A percentile compares a stretch with the other conserved stretches of the same genome.
These are phyloP conservation scores for Homalodisca vitripennis DNA, from an alignment of 1,140 invertebrate species.

Conservation along the genomic window DNA sequence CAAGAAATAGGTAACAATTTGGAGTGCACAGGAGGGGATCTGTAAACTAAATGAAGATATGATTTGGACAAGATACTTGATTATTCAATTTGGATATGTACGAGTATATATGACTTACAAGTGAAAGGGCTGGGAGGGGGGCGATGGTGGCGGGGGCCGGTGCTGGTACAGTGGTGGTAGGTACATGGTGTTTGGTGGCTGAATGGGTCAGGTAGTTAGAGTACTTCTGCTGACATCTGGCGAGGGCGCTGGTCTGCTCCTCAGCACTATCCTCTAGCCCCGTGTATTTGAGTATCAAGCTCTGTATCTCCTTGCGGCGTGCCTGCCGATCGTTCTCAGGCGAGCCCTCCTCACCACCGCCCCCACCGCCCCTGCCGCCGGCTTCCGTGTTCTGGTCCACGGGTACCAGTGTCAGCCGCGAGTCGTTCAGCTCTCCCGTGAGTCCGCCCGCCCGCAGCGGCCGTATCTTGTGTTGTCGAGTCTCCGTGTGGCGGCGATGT, in stretches of 20 bases:
- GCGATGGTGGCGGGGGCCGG: constrained; percentile 4
- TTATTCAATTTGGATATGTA: no score
- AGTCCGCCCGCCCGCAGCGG: constrained; percentile 35
- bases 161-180: background rate
- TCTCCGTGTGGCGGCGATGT: background rate
- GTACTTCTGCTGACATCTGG: constrained; percentile 44
- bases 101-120: constrained; percentile 30
- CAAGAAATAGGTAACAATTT: no score
- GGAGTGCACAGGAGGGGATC: no score
- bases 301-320: constrained; percentile 76
- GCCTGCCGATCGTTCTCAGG: constrained; percentile 65
- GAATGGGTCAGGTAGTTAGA: constrained; percentile 37
- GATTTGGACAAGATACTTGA: no score
- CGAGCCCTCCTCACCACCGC: background rate
- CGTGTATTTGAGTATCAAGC: constrained; percentile 73
- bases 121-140: constrained; percentile 2
- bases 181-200: background rate
- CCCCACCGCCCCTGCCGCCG: background rate
- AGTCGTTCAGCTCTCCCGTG: constrained; percentile 28
- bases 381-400: constrained; percentile 7
- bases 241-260: constrained; percentile 34
- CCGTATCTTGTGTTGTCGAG: constrained; percentile 39
- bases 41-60: no score
- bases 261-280: constrained; percentile 58
- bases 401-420: constrained; percentile 30